A percentile compares a stretch with the other conserved stretches of the same genome.
Conservation (phyloP, 2,888 invertebrate genomes). For the Oscheius sp. region DNA sequence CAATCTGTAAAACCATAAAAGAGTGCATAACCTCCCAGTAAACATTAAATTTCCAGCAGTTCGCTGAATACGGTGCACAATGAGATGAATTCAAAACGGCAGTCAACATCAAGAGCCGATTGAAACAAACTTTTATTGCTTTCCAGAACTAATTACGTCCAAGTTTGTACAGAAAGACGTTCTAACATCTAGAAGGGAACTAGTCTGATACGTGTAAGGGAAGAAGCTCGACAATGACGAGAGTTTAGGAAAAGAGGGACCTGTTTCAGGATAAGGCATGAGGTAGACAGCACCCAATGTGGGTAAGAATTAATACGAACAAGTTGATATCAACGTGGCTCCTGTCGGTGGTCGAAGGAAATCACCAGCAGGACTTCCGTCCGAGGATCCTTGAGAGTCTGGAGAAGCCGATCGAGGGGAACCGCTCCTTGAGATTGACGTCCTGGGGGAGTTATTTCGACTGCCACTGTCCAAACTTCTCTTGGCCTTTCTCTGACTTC, state of each 20-base stretch:
- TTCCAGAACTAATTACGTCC: not conserved
- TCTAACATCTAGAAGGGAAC: not conserved
- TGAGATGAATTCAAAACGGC: no score
- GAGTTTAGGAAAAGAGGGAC: not conserved
- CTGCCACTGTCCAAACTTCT: slow-evolving; percentile 30
- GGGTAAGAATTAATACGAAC: slow-evolving; percentile 30
- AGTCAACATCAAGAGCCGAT: no score
- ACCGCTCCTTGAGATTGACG: slow-evolving; percentile 31
- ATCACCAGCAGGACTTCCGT: slow-evolving; percentile 12
- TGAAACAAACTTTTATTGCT: slow-evolving; percentile 21
- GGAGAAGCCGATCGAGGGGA: slow-evolving; percentile 41
- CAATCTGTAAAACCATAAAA: no score
- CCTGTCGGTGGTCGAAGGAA: slow-evolving; percentile 39
- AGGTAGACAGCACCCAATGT: not conserved
- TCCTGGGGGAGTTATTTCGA: slow-evolving; percentile 34
- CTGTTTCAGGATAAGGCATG: slow-evolving; percentile 23
- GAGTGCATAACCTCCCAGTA: no score
- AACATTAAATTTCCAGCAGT: no score
- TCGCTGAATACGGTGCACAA: no score
- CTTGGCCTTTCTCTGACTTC: slow-evolving; percentile 38
- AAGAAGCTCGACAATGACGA: slow-evolving; percentile 13
- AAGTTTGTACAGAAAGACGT: slow-evolving; percentile 26
- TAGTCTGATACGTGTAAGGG: slow-evolving; percentile 20
- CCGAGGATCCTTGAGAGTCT: slow-evolving; percentile 30
- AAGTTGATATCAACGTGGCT: slow-evolving; percentile 28